Conservation (phyloP, 2,888 invertebrate genomes). For the Pachymerium ferrugineum region DNA sequence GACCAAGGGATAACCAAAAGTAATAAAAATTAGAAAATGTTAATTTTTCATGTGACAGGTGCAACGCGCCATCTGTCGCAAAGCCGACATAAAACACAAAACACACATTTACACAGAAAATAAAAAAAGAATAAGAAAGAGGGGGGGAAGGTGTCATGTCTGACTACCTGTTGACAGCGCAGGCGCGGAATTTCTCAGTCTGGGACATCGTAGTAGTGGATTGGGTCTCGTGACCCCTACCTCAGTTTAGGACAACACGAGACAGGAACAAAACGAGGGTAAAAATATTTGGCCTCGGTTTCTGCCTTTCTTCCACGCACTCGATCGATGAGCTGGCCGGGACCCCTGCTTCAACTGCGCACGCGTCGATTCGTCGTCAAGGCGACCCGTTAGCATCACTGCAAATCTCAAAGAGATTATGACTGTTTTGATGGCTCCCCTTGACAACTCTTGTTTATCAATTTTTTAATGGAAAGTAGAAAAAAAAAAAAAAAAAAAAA, state of each 20-base stretch:
- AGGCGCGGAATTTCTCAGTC: background rate
- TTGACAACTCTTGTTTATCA: too few species aligned
- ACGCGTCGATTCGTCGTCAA: background rate
- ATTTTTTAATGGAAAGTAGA: background rate
- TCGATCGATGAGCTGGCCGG: background rate
- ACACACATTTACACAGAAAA: background rate
- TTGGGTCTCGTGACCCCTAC: background rate
- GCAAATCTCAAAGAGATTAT: background rate
- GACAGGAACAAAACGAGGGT: background rate
- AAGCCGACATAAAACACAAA: background rate
- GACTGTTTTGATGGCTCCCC: background rate
- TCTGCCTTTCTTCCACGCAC: background rate
- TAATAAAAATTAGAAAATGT: too few species aligned
- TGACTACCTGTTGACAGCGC: conserved; percentile 9
- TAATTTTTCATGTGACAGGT: too few species aligned
- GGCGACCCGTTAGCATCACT: background rate
- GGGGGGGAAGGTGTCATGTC: background rate
- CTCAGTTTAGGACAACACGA: background rate
- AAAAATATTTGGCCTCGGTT: background rate
- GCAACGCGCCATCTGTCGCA: background rate
- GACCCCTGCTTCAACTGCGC: background rate
- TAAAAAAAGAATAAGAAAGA: background rate
- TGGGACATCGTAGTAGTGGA: background rate
- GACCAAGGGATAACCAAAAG: too few species aligned
- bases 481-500: too few species aligned